These are phyloP conservation scores for Oceanodroma leucorhoa DNA, from an alignment of 2,797 vertebrate genomes.

Conservation along the genomic window DNA sequence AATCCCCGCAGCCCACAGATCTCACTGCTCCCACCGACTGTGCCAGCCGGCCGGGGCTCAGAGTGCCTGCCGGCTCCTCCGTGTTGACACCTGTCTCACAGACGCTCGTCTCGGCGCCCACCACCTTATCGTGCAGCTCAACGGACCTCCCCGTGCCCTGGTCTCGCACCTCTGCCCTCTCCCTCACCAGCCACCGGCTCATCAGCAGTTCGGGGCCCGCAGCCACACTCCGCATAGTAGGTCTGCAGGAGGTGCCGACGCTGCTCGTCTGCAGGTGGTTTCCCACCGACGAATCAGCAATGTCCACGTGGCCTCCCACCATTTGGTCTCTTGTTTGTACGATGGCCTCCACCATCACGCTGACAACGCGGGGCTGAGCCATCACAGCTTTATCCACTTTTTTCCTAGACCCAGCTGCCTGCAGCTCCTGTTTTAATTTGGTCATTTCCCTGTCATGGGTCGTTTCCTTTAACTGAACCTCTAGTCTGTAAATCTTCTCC, in stretches of 20 bases:
- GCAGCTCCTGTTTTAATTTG: conserved; percentile 93
- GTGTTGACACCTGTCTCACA: conserved; percentile 85
- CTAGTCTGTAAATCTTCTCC: conserved; percentile 92
- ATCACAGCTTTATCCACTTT: conserved; percentile 86
- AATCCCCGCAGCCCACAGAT: conserved; percentile 89
- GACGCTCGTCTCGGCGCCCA: conserved; percentile 73
- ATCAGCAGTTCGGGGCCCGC: conserved; percentile 85
- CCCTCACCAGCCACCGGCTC: conserved; percentile 85
- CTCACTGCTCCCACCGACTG: conserved; percentile 61
- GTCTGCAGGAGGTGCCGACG: conserved; percentile 80
- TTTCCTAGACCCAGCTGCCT: conserved; percentile 88
- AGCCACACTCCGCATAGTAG: conserved; percentile 52
- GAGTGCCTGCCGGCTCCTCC: conserved; percentile 63
- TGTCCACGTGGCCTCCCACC: conserved; percentile 80
- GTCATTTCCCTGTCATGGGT: conserved; percentile 95
- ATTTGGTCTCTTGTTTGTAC: conserved; percentile 82
- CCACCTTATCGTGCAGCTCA: conserved; percentile 73
- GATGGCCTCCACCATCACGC: conserved; percentile 82
- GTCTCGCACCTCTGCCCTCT: conserved; percentile 77
- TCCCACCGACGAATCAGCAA: conserved; percentile 69
- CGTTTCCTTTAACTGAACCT: conserved; percentile 92
- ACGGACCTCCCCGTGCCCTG: conserved; percentile 71
- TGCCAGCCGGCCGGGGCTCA: conserved; percentile 38
- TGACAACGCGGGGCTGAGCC: conserved; percentile 83
- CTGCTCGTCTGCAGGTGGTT: conserved; percentile 68